Conservation (phyloP, 1,140 invertebrate genomes). For the Mercenaria mercenaria region DNA sequence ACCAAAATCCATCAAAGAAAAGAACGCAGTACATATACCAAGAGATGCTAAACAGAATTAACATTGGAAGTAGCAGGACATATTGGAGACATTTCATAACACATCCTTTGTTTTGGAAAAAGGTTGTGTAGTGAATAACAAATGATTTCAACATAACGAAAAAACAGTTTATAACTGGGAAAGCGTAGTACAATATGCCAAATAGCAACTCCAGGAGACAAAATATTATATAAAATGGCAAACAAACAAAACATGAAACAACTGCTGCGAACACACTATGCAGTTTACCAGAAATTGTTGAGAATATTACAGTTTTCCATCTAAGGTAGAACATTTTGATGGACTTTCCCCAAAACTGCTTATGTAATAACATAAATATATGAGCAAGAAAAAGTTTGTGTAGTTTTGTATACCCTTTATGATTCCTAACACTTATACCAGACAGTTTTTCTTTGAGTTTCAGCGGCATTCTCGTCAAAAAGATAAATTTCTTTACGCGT, state of each 20-base stretch:
- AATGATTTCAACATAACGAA: not conserved
- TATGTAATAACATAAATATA: constrained; percentile 48
- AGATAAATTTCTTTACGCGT: not conserved
- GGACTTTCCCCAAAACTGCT: constrained; percentile 35
- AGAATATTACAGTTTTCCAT: not conserved
- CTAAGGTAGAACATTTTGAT: not conserved
- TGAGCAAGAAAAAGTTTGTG: constrained; percentile 27
- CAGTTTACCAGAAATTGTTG: not conserved
- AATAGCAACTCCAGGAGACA: not conserved
- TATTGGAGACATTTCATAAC: not conserved
- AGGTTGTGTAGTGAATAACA: not conserved
- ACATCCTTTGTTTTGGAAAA: not conserved
- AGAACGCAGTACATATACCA: constrained; percentile 46
- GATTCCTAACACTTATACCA: not conserved
- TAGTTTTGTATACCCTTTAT: constrained; percentile 7
- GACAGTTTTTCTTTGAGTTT: constrained; percentile 13
- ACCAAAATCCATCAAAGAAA: constrained; percentile 46
- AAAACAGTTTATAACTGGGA: constrained; percentile 32
- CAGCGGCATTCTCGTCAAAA: not conserved
- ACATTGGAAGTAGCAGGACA: not conserved
- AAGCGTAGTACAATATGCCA: not conserved
- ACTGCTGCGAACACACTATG: not conserved
- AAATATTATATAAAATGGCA: not conserved
- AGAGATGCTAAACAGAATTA: not conserved
- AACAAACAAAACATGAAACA: not conserved